These are phyloP conservation scores for Pseudochromis fuscus DNA, from an alignment of 2,797 vertebrate species.

Conservation along the genomic window DNA sequence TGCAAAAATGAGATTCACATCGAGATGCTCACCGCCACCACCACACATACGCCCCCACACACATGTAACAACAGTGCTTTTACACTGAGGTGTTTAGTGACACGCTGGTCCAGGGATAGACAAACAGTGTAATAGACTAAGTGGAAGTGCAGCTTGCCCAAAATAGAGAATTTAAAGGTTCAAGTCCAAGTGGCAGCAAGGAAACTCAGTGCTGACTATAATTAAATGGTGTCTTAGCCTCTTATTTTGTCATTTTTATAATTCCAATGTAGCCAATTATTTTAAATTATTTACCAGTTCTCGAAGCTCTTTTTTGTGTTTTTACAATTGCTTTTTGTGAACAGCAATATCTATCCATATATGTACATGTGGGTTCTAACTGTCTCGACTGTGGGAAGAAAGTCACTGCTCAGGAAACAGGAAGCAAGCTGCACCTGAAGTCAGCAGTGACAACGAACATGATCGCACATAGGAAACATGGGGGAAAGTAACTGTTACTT, in stretches of 20 bases:
- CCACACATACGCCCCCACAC: slow-evolving; percentile 62
- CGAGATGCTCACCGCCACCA: slow-evolving; percentile 52
- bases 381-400: slow-evolving; percentile 77
- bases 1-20: slow-evolving; percentile 53
- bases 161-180: slow-evolving; percentile 20
- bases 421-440: slow-evolving; percentile 81
- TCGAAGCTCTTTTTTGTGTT: neutral
- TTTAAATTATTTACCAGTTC: neutral
- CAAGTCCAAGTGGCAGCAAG: neutral
- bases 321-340: neutral
- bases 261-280: neutral
- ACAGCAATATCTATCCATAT: slow-evolving; percentile 47
- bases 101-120: slow-evolving; percentile 15
- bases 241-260: neutral
- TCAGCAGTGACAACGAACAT: slow-evolving; percentile 8
- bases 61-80: slow-evolving; percentile 54
- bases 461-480: neutral
- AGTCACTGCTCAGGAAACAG: slow-evolving; percentile 82
- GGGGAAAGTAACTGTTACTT: neutral
- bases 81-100: slow-evolving; percentile 41
- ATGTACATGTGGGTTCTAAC: slow-evolving; percentile 81
- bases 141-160: neutral
- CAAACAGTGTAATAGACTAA: slow-evolving; percentile 25
- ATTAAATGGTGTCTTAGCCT: neutral
- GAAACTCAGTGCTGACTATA: neutral